Base-by-base conservation (phyloP, 2,888 invertebrate genomes). In the Limnephilus lunatus region DNA sequence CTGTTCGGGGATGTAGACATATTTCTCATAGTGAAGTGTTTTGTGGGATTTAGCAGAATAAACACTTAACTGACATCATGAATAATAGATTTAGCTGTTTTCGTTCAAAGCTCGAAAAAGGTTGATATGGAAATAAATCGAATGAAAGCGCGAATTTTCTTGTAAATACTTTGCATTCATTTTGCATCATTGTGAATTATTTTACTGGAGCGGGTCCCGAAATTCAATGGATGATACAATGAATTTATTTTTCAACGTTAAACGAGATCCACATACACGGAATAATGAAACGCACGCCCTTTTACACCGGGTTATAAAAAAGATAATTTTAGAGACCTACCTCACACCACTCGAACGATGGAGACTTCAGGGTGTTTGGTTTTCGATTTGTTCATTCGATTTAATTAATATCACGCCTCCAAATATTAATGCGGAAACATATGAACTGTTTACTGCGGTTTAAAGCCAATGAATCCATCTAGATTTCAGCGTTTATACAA, bases 1-100 rank as follows among this genome's bases (percentile, higher is more conserved):
- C 44, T 44, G 44, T 44, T 48, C 12, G 86, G 32, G 68, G 35
- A 35, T 30, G 68, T 80, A 88, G 30, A 88, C 32, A 39, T 80
- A 32, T 80, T 32, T 32, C 30, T 39, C 31, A 39, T 25, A n/a
- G 68, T 35, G 88, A 32, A 32, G 19, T 68, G 88, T 31, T 31
- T n/a, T 32, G 68, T 35, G 25, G 88, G 88, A 88, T 88, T 88
- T 88, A 88, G 80, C 68, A 80, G 88, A 88, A 88, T 80, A 88
- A 88, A 88, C 88, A 88, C 88, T 80, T 88, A 80, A 68, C 88
- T 32, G 68, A 80, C 88, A 80, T 30, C 68, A 68, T 88, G 88
- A 80, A 88, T 88, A 88, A 88, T 88, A 88, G 68, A 88, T 88
- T 68, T 12, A 14, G 19, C 30, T 68, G 88, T 88, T 86, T 30